Conservation (phyloP, 2,888 invertebrate genomes). For the Orthosia gracilis region DNA sequence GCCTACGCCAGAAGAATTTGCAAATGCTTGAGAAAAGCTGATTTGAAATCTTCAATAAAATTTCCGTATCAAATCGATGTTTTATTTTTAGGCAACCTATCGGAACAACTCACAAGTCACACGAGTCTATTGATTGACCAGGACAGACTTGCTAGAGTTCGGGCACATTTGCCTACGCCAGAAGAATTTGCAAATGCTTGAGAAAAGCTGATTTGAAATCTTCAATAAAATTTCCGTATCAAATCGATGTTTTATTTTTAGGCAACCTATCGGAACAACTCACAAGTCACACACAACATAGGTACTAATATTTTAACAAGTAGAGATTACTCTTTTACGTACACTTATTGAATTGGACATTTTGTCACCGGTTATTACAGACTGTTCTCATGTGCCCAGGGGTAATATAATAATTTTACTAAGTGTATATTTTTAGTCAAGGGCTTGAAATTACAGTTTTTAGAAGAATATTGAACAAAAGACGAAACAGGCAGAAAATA, state of each 20-base stretch:
- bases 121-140: conserved; percentile 93
- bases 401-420: too few relatives aligned
- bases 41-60: conserved; percentile 14
- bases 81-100: background rate
- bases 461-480: too few relatives aligned
- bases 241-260: conserved; percentile 10
- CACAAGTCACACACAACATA: background rate
- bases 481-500: too few relatives aligned
- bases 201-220: conserved; percentile 18
- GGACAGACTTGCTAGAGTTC: conserved; percentile 91
- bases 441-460: too few relatives aligned
- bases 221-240: conserved; percentile 22
- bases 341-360: background rate
- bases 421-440: too few relatives aligned
- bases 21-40: conserved; percentile 82
- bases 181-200: conserved; percentile 92
- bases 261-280: background rate
- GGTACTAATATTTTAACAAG: background rate
- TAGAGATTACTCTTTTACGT: background rate
- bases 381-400: too few relatives aligned
- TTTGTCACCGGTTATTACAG: background rate
- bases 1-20: conserved; percentile 93
- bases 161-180: conserved; percentile 93
- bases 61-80: background rate
- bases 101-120: background rate